Percentiles rank a stretch among this genome's conserved stretches.
Evolutionary conservation across 2,797 vertebrate genomes (phyloP).

Genomic region (Anguilla anguilla): DNA sequence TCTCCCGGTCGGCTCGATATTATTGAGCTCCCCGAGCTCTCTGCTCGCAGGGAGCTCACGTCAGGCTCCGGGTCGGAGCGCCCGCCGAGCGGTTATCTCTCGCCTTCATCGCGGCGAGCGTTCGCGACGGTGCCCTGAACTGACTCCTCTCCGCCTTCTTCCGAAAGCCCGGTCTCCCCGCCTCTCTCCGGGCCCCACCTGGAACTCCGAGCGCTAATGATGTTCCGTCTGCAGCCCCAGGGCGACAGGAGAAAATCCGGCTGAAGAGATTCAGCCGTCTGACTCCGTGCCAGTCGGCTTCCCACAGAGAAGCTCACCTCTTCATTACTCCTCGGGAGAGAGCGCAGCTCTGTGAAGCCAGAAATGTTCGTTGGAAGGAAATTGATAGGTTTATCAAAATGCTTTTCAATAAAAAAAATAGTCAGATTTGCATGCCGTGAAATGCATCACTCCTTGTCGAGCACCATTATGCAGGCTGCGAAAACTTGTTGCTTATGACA

Average conservation of each 20-base stretch:
- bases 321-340: conserved; percentile 15
- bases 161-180: conserved; percentile 23
- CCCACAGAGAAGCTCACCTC: conserved; percentile 39
- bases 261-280: conserved; percentile 64
- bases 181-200: conserved; percentile 51
- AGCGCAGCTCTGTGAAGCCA: neutral
- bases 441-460: neutral
- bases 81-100: conserved; percentile 2
- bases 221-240: conserved; percentile 56
- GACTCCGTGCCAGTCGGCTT: conserved; percentile 66
- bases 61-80: conserved; percentile 12
- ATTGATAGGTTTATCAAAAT: neutral
- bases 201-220: conserved; percentile 64
- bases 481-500: conserved; percentile 2
- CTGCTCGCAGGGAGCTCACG: conserved; percentile 21
- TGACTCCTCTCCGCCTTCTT: conserved; percentile 17
- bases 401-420: neutral
- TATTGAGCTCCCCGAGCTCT: conserved; percentile 14
- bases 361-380: neutral
- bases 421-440: neutral
- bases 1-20: conserved; percentile 27
- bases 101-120: conserved; percentile 22
- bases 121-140: conserved; percentile 13
- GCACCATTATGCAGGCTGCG: neutral
- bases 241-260: conserved; percentile 61